Evolutionary conservation across 2,797 vertebrate genomes (phyloP).

Genomic region (Molossus alvarezi): DNA sequence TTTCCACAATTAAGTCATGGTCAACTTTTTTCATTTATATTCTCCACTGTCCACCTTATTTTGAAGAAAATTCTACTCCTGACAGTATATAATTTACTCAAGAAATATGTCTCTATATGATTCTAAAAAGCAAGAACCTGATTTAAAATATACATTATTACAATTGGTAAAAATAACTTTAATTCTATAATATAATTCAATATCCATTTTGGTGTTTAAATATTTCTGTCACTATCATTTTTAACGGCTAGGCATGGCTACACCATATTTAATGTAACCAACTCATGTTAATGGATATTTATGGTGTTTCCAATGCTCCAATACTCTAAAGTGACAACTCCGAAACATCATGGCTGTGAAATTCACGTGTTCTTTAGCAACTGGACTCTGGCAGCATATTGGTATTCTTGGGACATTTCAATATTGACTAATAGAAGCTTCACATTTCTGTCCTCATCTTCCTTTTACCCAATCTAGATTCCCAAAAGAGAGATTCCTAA

Average conservation of each 20-base stretch:
- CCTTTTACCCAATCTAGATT: background rate
- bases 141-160: background rate
- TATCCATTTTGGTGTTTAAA: background rate
- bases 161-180: constrained; percentile 11
- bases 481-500: background rate
- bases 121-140: background rate
- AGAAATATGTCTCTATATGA: background rate
- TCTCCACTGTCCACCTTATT: background rate
- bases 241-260: background rate
- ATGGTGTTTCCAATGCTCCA: background rate
- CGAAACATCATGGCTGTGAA: background rate
- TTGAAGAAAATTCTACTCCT: constrained; percentile 24
- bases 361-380: background rate
- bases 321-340: background rate
- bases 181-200: background rate
- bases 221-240: background rate
- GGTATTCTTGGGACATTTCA: background rate
- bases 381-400: background rate
- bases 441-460: background rate
- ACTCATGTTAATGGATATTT: background rate
- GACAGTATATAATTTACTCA: background rate
- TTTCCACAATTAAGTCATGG: background rate
- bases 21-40: background rate
- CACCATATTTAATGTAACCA: background rate
- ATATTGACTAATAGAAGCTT: background rate